A percentile compares a stretch with the other conserved stretches of the same genome.
These are phyloP conservation scores for Acleris sparsana DNA, from an alignment of 2,888 invertebrate species.

Conservation along the genomic window DNA sequence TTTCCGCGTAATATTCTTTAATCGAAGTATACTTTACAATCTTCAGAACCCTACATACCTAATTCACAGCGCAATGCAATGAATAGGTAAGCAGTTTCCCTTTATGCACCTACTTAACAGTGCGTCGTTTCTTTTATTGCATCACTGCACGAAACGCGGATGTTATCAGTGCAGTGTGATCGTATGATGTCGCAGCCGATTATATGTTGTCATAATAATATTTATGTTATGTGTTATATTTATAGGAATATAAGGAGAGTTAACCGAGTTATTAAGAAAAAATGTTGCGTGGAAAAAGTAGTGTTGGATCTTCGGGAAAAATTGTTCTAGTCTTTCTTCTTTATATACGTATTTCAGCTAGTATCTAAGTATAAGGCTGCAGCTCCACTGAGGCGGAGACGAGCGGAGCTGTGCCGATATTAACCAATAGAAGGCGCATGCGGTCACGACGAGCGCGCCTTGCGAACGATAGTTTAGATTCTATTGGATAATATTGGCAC, in stretches of 20 bases:
- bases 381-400: too few relatives aligned
- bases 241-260: background rate
- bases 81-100: conserved; percentile 4
- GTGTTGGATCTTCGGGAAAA: too few relatives aligned
- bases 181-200: background rate
- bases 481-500: too few relatives aligned
- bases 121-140: conserved; percentile 27
- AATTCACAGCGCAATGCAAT: conserved; percentile 1
- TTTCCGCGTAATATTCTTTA: background rate
- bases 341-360: too few relatives aligned
- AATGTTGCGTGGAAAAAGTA: too few relatives aligned
- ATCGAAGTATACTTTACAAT: background rate
- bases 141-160: conserved; percentile 10
- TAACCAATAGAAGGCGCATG: too few relatives aligned
- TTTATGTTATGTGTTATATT: background rate
- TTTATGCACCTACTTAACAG: background rate
- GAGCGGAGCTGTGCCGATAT: too few relatives aligned
- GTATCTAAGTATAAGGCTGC: too few relatives aligned
- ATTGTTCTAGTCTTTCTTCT: too few relatives aligned
- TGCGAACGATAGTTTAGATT: too few relatives aligned
- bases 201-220: conserved; percentile 5
- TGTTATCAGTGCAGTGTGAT: conserved; percentile 18
- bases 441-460: too few relatives aligned
- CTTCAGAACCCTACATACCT: background rate
- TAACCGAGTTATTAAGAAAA: too few relatives aligned